These are phyloP conservation scores for Catocala sponsa DNA, from an alignment of 2,888 invertebrate species.

Conservation along the genomic window DNA sequence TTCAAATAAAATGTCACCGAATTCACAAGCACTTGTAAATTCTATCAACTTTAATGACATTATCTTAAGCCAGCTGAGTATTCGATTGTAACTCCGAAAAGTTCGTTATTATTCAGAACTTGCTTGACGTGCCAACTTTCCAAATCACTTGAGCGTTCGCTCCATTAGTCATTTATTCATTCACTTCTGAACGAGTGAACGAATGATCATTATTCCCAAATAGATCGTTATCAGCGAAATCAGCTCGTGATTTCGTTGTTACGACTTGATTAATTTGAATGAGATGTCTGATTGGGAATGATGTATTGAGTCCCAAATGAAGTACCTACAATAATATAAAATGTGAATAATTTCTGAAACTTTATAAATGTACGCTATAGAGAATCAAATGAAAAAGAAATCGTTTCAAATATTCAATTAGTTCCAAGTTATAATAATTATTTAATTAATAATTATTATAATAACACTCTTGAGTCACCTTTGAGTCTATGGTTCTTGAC, in stretches of 20 bases:
- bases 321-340: not conserved
- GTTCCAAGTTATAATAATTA: too few relatives aligned
- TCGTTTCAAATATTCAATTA: too few relatives aligned
- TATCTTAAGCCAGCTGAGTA: constrained; percentile 11
- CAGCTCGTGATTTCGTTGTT: constrained; percentile 15
- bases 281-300: constrained; percentile 21
- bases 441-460: too few relatives aligned
- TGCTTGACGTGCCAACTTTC: constrained; percentile 45
- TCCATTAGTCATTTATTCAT: constrained; percentile 57
- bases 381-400: too few relatives aligned
- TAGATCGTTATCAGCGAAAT: constrained; percentile 31
- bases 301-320: constrained; percentile 1
- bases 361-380: too few relatives aligned
- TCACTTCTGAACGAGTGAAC: constrained; percentile 39
- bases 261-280: constrained; percentile 33
- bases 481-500: too few relatives aligned
- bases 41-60: constrained; percentile 21
- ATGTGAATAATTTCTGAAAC: too few relatives aligned
- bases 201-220: constrained; percentile 40
- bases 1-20: constrained; percentile 18
- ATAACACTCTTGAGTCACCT: too few relatives aligned
- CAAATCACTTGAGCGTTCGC: constrained; percentile 51
- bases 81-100: constrained; percentile 24
- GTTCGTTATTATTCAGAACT: constrained; percentile 52
- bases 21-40: constrained; percentile 22